These are phyloP conservation scores for Anastrepha obliqua DNA, from an alignment of 1,140 invertebrate genomes.

Conservation along the genomic window DNA sequence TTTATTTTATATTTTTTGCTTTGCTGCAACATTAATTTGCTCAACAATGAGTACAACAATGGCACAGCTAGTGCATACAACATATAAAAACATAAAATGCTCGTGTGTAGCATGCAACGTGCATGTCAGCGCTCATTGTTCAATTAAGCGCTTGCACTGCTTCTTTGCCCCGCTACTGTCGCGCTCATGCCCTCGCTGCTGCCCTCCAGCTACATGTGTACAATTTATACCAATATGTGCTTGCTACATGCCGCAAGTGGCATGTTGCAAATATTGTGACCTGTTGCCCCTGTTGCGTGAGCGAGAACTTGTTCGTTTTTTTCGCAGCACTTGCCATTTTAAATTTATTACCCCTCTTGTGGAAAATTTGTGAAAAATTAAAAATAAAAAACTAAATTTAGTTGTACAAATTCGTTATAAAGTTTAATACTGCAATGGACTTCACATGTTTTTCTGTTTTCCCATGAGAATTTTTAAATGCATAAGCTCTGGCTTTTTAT, in stretches of 20 bases:
- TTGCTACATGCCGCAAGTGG: neutral
- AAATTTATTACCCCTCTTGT: neutral
- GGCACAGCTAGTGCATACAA: no score
- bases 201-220: neutral
- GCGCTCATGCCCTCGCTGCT: neutral
- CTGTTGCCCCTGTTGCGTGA: neutral
- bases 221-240: neutral
- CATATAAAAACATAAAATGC: neutral
- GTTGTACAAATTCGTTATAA: no score
- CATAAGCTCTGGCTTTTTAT: no score
- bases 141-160: neutral
- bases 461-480: no score
- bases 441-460: no score
- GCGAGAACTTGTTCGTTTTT: neutral
- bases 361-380: neutral
- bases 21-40: neutral
- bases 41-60: neutral
- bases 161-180: no score
- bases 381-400: neutral
- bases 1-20: neutral
- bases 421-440: no score
- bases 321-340: neutral
- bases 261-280: constrained; percentile 13
- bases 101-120: constrained; percentile 5
- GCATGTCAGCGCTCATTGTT: constrained; percentile 25